Evolutionary conservation across 2,113 vertebrate genomes (phyloP).

Genomic region (Corynorhinus townsendii): DNA sequence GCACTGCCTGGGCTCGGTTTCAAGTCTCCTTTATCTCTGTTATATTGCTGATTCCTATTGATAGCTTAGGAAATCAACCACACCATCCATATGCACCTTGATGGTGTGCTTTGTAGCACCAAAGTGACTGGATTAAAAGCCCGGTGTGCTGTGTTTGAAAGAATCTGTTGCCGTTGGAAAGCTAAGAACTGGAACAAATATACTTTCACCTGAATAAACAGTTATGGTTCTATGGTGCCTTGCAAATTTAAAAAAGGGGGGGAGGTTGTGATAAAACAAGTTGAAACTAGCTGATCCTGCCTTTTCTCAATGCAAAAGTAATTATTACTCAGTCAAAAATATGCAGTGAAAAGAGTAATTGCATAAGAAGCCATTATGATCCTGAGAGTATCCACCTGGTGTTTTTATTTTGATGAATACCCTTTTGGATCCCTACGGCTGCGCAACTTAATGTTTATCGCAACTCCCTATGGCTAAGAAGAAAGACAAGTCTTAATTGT

Average conservation of each 20-base stretch:
- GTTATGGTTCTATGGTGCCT: conserved; percentile 53
- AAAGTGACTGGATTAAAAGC: conserved; percentile 28
- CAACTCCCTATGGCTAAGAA: conserved; percentile 70
- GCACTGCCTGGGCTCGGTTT: conserved; percentile 73
- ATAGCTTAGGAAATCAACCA: conserved; percentile 65
- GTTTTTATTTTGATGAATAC: conserved; percentile 79
- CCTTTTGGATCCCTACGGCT: conserved; percentile 61
- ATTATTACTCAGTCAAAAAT: conserved; percentile 73
- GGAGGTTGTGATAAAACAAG: conserved; percentile 43
- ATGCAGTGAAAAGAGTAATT: conserved; percentile 69
- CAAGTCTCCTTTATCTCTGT: conserved; percentile 81
- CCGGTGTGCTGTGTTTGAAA: conserved; percentile 30
- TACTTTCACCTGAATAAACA: conserved; percentile 57
- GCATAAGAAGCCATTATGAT: conserved; percentile 69
- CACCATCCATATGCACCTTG: conserved; percentile 32
- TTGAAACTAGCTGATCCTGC: conserved; percentile 66
- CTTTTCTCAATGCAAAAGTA: conserved; percentile 66
- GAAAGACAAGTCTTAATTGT: conserved; percentile 79
- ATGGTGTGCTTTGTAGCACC: conserved; percentile 35
- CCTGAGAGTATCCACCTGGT: conserved; percentile 71
- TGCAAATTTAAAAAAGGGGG: conserved; percentile 55
- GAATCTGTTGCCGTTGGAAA: conserved; percentile 44
- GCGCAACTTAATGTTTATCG: conserved; percentile 73
- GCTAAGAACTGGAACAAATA: conserved; percentile 69
- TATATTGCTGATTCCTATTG: conserved; percentile 77